Evolutionary conservation across 2,797 vertebrate species (phyloP), one percentile per base, ranked within the genome.

Genomic region (Threskiornis aethiopicus): DNA sequence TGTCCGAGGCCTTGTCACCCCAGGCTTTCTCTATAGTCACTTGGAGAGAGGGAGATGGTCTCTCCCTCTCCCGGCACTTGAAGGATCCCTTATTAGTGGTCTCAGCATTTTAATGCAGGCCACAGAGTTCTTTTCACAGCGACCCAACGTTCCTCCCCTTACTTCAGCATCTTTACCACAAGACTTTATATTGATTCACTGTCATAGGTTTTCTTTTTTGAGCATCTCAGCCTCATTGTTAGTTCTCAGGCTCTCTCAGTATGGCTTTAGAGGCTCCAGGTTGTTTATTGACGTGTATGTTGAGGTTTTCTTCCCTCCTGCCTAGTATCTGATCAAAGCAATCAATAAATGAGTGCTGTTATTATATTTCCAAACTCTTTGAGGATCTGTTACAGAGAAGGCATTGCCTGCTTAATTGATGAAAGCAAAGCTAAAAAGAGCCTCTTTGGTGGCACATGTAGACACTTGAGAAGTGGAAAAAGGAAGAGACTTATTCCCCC

Each of bases 341-440:
- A 93, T 97, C 97, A 91, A 97, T 97, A 95, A 81, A 94, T 69
- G 90, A 97, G 58, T 92, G 61, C 73, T 84, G 87, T 94, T 97
- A 84, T 86, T 96, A 91, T 94, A 96, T 96, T 95, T 94, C 90
- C 90, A 69, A 87, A 96, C 9, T 87, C 91, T 95, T 94, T 90
- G 70, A 95, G 87, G 62, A 84, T 95, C 46, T 66, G 47, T 89
- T 89, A 84, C 72, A 76, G 41, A 58, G 84, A 62, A 90, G 62
- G 42, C n/a, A 79, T 69, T 88, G 42, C 62, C 59, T 94, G 46
- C 55, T 79, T 94, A 91, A 94, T 8, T 96, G 90, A 92, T 80
- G 80, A 92, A 80, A 94, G 24, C 31, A 87, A 91, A 96, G 62
- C 55, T 84, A 85, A 84, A 77, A 95, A 77, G 84, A 91, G 16